Evolutionary conservation across 1,140 invertebrate species (phyloP), one percentile per base, ranked within the genome.

Genomic region (Xylocopa sonorina): DNA sequence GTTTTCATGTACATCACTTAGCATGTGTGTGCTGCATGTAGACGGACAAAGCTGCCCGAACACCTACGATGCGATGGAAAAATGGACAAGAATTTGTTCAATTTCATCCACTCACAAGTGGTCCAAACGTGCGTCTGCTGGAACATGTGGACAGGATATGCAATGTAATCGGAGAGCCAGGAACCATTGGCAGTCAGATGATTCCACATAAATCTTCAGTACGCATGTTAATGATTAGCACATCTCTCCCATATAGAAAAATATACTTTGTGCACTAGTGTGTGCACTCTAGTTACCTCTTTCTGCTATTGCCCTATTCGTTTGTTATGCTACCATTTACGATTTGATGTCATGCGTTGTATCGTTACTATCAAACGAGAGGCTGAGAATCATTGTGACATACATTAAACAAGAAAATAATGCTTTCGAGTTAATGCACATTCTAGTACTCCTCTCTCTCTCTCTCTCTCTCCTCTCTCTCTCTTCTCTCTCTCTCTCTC

Each of bases 11-110:
- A 90, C 88, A 88, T 91, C 89, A 92, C 88, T 91, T 90, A 92
- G 91, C 91, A 92, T 92, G 91, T 90, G 91, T 93, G 91, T 93
- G 89, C 89, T 92, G 92, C 92, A 93, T 93, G 92, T 92, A 92
- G 92, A 92, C 88, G 89, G 88, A 89, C 81, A 92, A 88, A 87
- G 89, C 88, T 76, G 79, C 78, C 72, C 87, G 86, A 87, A 87
- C 86, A 50, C 82, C 90, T 68, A 89, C 80, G 80, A 88, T 92
- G 87, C 85, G 85, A 80, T 92, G 91, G 92, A 91, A 90, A 84
- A 92, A 89, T 73, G 91, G 91, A 57, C 91, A 93, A 80, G 92
- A 93, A 71, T 90, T 91, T 81, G 91, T 92, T 58, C 91, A 86
- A 82, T 86, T 93, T 88, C 88, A 89, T 85, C 83, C 85, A 58